A percentile compares a stretch with the other conserved stretches of the same genome.
phyloP scores from a whole-genome alignment of 1,140 invertebrate genomes.

The Drosophila sulfurigaster region DNA sequence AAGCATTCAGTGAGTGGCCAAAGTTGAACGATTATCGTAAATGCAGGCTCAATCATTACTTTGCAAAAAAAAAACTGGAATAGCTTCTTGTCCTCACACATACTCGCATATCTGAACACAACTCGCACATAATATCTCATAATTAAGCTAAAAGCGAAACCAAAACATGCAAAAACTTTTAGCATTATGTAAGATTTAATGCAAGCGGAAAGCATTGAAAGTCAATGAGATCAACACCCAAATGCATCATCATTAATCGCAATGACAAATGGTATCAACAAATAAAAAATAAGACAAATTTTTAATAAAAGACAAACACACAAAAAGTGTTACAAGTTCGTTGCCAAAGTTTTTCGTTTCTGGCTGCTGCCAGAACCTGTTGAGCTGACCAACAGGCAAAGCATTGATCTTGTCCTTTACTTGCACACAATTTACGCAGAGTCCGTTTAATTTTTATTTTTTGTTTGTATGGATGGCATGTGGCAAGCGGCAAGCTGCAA shows the following conservation, averaged over 20 bases:
- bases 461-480: slow-evolving; percentile 2
- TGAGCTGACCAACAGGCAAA: slow-evolving; percentile 64
- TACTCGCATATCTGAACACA: background rate
- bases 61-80: slow-evolving; percentile 16
- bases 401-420: slow-evolving; percentile 79
- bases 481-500: slow-evolving; percentile 43
- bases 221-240: slow-evolving; percentile 14
- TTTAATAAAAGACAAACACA: background rate
- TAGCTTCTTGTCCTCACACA: background rate
- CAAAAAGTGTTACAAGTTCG: slow-evolving; percentile 71
- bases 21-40: slow-evolving; percentile 1
- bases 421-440: slow-evolving; percentile 27
- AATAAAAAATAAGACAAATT: background rate
- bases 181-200: slow-evolving; percentile 61
- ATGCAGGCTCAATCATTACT: background rate
- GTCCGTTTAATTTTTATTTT: background rate
- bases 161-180: background rate
- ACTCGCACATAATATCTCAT: slow-evolving; percentile 14
- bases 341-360: slow-evolving; percentile 74
- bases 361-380: slow-evolving; percentile 60
- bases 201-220: slow-evolving; percentile 27
- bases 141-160: background rate
- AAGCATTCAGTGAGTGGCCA: background rate
- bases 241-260: slow-evolving; percentile 57
- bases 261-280: slow-evolving; percentile 46